Percentiles rank a stretch among this genome's conserved stretches.
These are phyloP conservation scores for Penaeus vannamei DNA, from an alignment of 1,140 invertebrate genomes.

Conservation along the genomic window DNA sequence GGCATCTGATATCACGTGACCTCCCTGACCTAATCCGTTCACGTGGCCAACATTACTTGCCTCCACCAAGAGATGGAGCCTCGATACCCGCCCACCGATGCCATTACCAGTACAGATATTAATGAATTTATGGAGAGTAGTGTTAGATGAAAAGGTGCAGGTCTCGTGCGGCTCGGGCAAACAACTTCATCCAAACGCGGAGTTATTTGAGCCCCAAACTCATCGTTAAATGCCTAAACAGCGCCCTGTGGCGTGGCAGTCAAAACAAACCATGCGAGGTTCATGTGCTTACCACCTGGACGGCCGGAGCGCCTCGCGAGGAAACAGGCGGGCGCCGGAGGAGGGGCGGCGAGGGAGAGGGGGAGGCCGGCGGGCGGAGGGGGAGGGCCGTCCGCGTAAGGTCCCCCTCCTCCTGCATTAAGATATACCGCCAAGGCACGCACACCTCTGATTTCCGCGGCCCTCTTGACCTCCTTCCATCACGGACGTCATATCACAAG, in stretches of 20 bases:
- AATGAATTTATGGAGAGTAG: constrained; percentile 57
- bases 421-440: too few relatives aligned
- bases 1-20: constrained; percentile 54
- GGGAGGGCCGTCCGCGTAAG: neutral
- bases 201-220: too few relatives aligned
- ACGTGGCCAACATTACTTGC: constrained; percentile 51
- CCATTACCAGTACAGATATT: constrained; percentile 53
- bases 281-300: too few relatives aligned
- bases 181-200: too few relatives aligned
- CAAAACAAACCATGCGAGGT: too few relatives aligned
- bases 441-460: too few relatives aligned
- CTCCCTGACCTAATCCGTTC: constrained; percentile 41
- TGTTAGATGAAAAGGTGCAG: constrained; percentile 20
- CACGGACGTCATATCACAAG: too few relatives aligned
- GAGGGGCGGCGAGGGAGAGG: neutral
- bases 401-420: neutral
- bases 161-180: too few relatives aligned
- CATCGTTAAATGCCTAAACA: neutral
- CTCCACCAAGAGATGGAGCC: constrained; percentile 44
- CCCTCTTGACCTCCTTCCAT: too few relatives aligned
- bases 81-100: constrained; percentile 12
- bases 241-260: neutral
- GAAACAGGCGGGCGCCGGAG: too few relatives aligned
- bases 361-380: neutral
- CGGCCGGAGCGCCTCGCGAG: too few relatives aligned